Evolutionary conservation across 2,888 invertebrate genomes (phyloP), one percentile per base, ranked within the genome.

Genomic region (Trissolcus japonicus): DNA sequence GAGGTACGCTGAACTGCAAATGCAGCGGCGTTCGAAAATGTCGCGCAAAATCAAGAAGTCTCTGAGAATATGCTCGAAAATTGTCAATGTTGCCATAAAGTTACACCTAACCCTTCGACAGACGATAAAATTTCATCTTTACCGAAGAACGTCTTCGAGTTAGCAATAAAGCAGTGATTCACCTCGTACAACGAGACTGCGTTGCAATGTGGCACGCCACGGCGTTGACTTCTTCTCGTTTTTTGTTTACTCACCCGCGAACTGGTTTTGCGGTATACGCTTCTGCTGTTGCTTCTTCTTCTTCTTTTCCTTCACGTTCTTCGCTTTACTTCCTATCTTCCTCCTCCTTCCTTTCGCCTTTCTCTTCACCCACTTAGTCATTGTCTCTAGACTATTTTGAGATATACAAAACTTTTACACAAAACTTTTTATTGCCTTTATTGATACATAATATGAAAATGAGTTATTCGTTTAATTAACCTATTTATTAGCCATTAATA

Each of bases 231-330:
- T 82, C 84, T 86, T 82, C 83, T 87, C 86, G 85, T 88, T 89
- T 88, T 88, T 88, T 89, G 87, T 88, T 88, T 88, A 87, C 88
- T 87, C 87, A 88, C 86, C 85, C 86, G 86, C 87, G 87, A 88
- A 89, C 88, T 88, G 88, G 88, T 89, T 88, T 88, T 86, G 86
- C 86, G 85, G 84, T 87, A 86, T 85, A 84, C 76, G 78, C 84
- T 83, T 83, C 80, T 79, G 74, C 75, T 53, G 46, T 16, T 14
- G 68, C 69, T 56, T 71, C 69, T 62, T 50, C 73, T 66, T 76
- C 66, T 60, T 76, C 76, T 66, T 68, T 65, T 77, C 73, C 79
- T 75, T 79, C 67, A 78, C 79, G 40, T 72, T 79, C 79, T 72
- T 78, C 59, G 67, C 75, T 67, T 80, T 78, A 76, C 71, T 79